These are phyloP conservation scores for Perca schrenkii DNA, from an alignment of 2,113 vertebrate species.

Conservation along the genomic window DNA sequence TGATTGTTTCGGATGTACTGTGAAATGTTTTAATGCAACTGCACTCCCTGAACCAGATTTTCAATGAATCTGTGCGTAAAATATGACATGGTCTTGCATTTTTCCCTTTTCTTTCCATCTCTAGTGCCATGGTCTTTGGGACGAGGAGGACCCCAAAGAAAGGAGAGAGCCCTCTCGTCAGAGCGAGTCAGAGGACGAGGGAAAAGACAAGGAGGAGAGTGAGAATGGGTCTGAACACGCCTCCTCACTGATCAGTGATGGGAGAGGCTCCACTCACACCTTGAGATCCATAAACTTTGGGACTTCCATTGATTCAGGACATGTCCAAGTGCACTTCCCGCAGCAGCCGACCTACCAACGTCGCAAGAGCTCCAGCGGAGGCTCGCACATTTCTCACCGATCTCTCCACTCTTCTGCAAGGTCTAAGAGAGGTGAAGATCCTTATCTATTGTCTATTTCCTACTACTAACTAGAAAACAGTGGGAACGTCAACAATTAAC, in stretches of 20 bases:
- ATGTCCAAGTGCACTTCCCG: conserved; percentile 87
- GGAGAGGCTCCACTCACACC: conserved; percentile 87
- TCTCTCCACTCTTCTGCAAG: conserved; percentile 89
- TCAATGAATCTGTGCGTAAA: neutral
- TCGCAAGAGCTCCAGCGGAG: conserved; percentile 89
- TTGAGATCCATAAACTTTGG: conserved; percentile 91
- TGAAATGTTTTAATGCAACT: neutral
- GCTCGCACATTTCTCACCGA: conserved; percentile 87
- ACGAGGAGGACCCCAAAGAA: conserved; percentile 88
- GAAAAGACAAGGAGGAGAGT: conserved; percentile 47
- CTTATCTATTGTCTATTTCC: neutral
- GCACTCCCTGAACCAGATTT: neutral
- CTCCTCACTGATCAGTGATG: conserved; percentile 75
- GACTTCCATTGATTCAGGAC: conserved; percentile 89
- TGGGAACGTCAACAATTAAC: neutral
- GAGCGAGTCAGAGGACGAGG: conserved; percentile 89
- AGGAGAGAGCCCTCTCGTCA: conserved; percentile 78
- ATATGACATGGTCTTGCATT: neutral
- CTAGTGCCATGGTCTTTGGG: conserved; percentile 97
- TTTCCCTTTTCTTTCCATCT: neutral
- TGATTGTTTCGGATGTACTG: neutral
- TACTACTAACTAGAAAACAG: neutral
- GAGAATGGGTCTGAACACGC: conserved; percentile 57
- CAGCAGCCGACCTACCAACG: conserved; percentile 88
- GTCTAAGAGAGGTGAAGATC: conserved; percentile 92